Conservation (phyloP, 2,797 vertebrate genomes). For the Pseudopleuronectes americanus region DNA sequence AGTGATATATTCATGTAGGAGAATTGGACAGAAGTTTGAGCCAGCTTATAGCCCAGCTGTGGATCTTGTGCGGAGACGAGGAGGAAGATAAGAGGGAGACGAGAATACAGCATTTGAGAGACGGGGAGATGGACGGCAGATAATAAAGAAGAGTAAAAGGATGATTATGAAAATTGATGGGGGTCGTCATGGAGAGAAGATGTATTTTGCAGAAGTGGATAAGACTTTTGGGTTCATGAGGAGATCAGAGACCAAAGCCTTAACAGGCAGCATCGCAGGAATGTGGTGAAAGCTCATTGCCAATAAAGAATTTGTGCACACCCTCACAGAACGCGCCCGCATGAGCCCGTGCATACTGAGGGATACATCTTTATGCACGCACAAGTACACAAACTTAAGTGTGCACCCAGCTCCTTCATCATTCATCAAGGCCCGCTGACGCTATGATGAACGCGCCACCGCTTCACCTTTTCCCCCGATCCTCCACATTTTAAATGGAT, state of each 20-base stretch:
- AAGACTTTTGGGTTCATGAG: slow-evolving; percentile 40
- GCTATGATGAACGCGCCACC: slow-evolving; percentile 19
- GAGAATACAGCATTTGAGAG: slow-evolving; percentile 42
- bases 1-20: slow-evolving; percentile 60
- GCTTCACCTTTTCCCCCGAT: slow-evolving; percentile 23
- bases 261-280: slow-evolving; percentile 9
- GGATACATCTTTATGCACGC: slow-evolving; percentile 8
- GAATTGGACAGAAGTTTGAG: slow-evolving; percentile 52
- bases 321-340: slow-evolving; percentile 11
- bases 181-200: slow-evolving; percentile 58
- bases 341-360: slow-evolving; percentile 20
- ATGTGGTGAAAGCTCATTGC: slow-evolving; percentile 16
- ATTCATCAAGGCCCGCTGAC: slow-evolving; percentile 41
- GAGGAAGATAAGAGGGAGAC: slow-evolving; percentile 56
- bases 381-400: slow-evolving; percentile 4
- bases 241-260: slow-evolving; percentile 24
- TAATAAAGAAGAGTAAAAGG: slow-evolving; percentile 60
- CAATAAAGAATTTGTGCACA: slow-evolving; percentile 3
- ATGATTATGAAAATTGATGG: slow-evolving; percentile 68
- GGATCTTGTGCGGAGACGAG: slow-evolving; percentile 45
- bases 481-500: slow-evolving; percentile 55
- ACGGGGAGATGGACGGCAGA: slow-evolving; percentile 49
- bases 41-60: slow-evolving; percentile 36
- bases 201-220: slow-evolving; percentile 48
- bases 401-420: slow-evolving; percentile 15